phyloP scores from a whole-genome alignment of 2,888 invertebrate species.

The Drosophila sordidula region DNA sequence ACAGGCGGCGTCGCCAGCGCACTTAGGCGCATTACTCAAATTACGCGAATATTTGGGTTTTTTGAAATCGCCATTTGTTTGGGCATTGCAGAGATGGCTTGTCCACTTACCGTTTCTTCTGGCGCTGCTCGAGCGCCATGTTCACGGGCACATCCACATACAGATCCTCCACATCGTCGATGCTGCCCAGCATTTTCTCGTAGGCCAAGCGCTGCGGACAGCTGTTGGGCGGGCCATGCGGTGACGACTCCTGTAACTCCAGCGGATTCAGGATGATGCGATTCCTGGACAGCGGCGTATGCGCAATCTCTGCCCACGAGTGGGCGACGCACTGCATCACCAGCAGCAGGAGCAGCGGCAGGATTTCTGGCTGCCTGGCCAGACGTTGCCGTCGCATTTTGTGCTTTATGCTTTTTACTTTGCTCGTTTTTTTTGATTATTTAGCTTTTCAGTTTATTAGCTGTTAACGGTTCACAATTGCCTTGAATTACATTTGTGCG shows the following conservation, averaged over 20 bases:
- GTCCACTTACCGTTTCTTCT: slow-evolving; percentile 83
- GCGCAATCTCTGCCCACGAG: slow-evolving; percentile 62
- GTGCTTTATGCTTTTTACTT: not conserved
- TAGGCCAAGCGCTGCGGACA: slow-evolving; percentile 66
- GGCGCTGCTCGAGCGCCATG: slow-evolving; percentile 81
- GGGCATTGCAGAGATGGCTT: not conserved
- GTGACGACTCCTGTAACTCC: slow-evolving; percentile 14
- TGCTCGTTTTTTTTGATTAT: not conserved
- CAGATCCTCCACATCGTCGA: slow-evolving; percentile 84
- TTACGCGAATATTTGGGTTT: slow-evolving; percentile 10
- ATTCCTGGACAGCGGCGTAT: slow-evolving; percentile 50
- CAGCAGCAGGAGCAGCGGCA: slow-evolving; percentile 37
- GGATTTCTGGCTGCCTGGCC: slow-evolving; percentile 30
- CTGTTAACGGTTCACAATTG: slow-evolving; percentile 19
- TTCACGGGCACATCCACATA: slow-evolving; percentile 83
- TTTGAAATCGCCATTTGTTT: not conserved
- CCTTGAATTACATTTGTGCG: slow-evolving; percentile 4
- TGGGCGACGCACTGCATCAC: slow-evolving; percentile 20
- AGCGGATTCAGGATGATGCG: slow-evolving; percentile 47
- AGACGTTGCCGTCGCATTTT: slow-evolving; percentile 52
- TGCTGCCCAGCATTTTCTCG: slow-evolving; percentile 75
- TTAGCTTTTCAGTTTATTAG: slow-evolving; percentile 17
- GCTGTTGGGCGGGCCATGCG: slow-evolving; percentile 16
- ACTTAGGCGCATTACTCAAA: slow-evolving; percentile 65
- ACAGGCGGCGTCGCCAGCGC: slow-evolving; percentile 70